Conservation (phyloP, 2,113 vertebrate species). For the Riparia riparia region DNA sequence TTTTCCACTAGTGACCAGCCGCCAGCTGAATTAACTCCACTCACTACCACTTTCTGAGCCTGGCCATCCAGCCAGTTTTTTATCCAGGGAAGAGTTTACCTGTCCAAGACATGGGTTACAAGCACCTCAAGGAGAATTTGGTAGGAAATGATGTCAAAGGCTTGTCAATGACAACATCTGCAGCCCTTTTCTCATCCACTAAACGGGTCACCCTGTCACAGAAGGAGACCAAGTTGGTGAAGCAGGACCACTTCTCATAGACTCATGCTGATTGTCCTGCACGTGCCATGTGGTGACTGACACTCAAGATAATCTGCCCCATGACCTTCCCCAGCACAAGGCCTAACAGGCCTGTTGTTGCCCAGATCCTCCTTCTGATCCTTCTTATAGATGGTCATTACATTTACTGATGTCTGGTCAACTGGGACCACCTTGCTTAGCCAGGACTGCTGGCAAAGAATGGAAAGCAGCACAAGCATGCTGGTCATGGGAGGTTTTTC, state of each 20-base stretch:
- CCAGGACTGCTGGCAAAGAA: background rate
- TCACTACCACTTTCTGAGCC: background rate
- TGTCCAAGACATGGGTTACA: background rate
- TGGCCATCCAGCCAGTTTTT: rapidly evolving
- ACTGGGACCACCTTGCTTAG: background rate
- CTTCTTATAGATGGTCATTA: background rate
- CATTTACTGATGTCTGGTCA: background rate
- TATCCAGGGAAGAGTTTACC: background rate
- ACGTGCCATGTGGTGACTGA: background rate
- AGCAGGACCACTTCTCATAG: background rate
- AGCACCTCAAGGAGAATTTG: background rate
- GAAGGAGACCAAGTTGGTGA: background rate
- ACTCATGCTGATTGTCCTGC: background rate
- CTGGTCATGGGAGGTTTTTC: background rate
- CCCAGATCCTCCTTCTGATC: background rate
- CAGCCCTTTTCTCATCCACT: background rate
- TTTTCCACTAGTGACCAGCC: background rate
- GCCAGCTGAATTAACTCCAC: background rate
- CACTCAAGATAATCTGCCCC: background rate
- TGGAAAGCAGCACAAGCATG: background rate
- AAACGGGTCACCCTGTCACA: background rate
- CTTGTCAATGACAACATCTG: background rate
- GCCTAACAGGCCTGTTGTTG: background rate
- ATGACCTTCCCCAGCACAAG: background rate
- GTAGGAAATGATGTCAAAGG: background rate